Percentiles rank a stretch among this genome's conserved stretches.
phyloP scores from a whole-genome alignment of 2,888 invertebrate species.

The Agrochola macilenta region DNA sequence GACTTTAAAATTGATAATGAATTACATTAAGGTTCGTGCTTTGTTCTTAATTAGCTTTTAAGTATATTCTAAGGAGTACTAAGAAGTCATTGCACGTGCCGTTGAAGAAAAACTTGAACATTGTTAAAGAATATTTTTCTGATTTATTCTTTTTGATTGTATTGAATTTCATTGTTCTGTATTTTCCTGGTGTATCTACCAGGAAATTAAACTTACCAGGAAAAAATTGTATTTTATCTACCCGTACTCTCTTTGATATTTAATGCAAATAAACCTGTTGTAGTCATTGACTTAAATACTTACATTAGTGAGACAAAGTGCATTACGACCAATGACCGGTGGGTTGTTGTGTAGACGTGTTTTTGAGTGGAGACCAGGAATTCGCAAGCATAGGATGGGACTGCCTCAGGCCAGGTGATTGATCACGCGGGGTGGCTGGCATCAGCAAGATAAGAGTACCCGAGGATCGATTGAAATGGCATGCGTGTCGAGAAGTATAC shows the following conservation, averaged over 20 bases:
- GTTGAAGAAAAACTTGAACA: constrained; percentile 24
- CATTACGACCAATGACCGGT: neutral
- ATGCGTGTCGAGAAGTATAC: too few relatives aligned
- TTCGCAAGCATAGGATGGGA: neutral
- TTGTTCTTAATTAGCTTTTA: constrained; percentile 54
- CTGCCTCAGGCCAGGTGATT: neutral
- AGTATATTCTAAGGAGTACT: constrained; percentile 39
- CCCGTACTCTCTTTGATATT: neutral
- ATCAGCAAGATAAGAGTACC: neutral
- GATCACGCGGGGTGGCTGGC: neutral
- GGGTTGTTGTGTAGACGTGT: neutral
- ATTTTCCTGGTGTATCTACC: constrained; percentile 17
- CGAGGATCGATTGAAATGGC: neutral
- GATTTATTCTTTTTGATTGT: constrained; percentile 21
- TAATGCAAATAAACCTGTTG: constrained; percentile 7
- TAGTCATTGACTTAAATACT: neutral
- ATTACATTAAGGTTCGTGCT: constrained; percentile 37
- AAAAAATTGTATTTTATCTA: constrained; percentile 4
- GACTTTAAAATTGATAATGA: constrained; percentile 49
- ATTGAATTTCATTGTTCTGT: constrained; percentile 5
- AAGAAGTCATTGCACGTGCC: constrained; percentile 36
- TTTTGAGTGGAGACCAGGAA: neutral
- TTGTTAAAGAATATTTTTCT: constrained; percentile 21
- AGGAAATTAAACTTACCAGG: too few relatives aligned
- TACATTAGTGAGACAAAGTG: neutral